Evolutionary conservation across 2,797 vertebrate species (phyloP).

Genomic region (Mormyrus hasselquistii): DNA sequence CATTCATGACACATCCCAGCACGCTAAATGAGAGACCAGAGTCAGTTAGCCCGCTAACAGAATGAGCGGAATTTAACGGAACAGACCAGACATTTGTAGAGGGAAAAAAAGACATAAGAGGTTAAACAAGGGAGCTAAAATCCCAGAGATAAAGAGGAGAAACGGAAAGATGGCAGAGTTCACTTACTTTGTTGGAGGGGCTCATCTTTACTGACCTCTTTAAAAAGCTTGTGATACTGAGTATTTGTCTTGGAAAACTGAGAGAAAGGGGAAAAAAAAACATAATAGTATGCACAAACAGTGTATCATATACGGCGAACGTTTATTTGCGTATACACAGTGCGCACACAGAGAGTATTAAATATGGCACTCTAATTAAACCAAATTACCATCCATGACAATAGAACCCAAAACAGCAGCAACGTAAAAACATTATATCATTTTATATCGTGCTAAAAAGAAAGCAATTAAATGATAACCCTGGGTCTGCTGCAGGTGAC

Average conservation of each 20-base stretch:
- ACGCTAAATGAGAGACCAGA: not conserved
- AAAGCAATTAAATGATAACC: not conserved
- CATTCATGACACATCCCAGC: not conserved
- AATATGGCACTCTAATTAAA: not conserved
- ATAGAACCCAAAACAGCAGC: not conserved
- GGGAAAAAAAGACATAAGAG: not conserved
- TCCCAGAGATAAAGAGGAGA: not conserved
- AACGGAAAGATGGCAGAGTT: not conserved
- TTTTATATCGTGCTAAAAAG: not conserved
- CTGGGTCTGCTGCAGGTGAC: not conserved
- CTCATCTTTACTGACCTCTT: slow-evolving; percentile 64
- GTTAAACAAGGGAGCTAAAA: not conserved
- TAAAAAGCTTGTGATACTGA: slow-evolving; percentile 72
- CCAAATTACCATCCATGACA: not conserved
- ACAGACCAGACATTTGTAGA: not conserved
- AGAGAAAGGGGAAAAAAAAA: slow-evolving; percentile 16
- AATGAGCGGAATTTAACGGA: not conserved
- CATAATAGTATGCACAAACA: not conserved
- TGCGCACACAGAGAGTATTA: not conserved
- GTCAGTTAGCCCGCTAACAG: not conserved
- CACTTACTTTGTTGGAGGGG: slow-evolving; percentile 69
- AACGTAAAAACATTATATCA: not conserved
- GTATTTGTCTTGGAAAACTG: slow-evolving; percentile 65
- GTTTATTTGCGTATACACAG: not conserved
- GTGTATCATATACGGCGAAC: not conserved